Evolutionary conservation across 1,140 invertebrate genomes (phyloP).

Genomic region (Dendrolimus kikuchii): DNA sequence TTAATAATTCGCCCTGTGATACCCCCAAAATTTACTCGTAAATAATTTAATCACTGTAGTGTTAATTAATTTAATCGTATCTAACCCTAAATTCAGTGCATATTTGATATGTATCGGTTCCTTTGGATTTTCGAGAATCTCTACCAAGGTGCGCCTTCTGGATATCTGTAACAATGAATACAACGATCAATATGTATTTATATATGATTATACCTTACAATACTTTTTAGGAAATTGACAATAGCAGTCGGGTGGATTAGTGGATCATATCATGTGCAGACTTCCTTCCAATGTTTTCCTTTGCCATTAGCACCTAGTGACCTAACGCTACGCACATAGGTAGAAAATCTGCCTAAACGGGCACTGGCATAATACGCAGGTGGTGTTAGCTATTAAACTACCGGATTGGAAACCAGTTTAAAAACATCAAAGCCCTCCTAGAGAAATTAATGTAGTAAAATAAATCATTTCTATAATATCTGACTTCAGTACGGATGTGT

Average conservation of each 20-base stretch:
- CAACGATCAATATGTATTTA: not conserved
- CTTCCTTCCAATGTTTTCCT: too few species aligned
- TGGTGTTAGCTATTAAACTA: too few species aligned
- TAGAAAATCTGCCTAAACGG: too few species aligned
- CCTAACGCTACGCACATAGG: too few species aligned
- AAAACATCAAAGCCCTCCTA: not conserved
- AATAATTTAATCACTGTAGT: too few species aligned
- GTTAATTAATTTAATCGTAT: too few species aligned
- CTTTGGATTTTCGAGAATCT: conserved; percentile 19
- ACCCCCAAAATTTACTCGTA: too few species aligned
- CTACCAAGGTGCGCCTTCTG: conserved; percentile 44
- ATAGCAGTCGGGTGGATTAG: too few species aligned
- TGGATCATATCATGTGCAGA: too few species aligned
- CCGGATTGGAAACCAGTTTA: too few species aligned
- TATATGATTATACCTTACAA: conserved; percentile 2
- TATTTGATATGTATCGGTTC: conserved; percentile 60
- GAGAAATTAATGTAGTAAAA: conserved; percentile 12
- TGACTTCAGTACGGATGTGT: conserved; percentile 33
- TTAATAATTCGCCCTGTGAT: too few species aligned
- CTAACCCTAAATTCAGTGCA: conserved; percentile 42
- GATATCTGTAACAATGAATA: conserved; percentile 43
- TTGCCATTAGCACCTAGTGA: not conserved
- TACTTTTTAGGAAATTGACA: conserved; percentile 1
- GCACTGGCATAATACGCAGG: too few species aligned
- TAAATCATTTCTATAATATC: conserved; percentile 22